Conservation (phyloP, 2,797 vertebrate genomes). For the Anguilla megastoma region DNA sequence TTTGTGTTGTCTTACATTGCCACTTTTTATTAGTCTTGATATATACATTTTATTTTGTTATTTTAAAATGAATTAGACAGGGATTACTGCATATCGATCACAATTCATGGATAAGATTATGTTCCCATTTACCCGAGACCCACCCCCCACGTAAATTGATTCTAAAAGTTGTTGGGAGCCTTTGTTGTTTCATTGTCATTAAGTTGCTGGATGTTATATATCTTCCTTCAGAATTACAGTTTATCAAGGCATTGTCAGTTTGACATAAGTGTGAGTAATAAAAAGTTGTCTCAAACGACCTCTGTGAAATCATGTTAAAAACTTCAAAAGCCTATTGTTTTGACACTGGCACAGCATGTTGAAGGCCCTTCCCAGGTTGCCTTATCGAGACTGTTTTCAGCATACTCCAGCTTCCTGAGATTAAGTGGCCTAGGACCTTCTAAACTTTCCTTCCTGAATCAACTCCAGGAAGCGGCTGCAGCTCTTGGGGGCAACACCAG, state of each 20-base stretch:
- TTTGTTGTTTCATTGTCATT: not conserved
- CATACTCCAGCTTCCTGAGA: conserved; percentile 15
- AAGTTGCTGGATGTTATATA: not conserved
- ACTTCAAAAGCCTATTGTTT: conserved; percentile 19
- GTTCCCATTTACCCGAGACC: no score
- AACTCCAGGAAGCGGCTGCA: not conserved
- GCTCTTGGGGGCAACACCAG: not conserved
- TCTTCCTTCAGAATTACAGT: not conserved
- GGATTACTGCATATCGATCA: no score
- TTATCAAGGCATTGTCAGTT: not conserved
- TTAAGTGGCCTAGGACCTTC: not conserved
- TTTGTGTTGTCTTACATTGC: no score
- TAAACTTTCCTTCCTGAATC: conserved; percentile 19
- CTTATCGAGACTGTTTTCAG: conserved; percentile 8
- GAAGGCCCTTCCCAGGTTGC: not conserved
- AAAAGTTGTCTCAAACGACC: not conserved
- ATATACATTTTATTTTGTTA: no score
- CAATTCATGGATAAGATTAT: no score
- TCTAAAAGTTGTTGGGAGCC: not conserved
- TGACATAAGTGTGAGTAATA: not conserved
- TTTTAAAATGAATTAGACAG: no score
- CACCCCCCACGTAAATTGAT: not conserved
- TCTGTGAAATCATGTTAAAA: conserved; percentile 4
- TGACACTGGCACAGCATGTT: not conserved
- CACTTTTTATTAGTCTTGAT: no score